A percentile compares a stretch with the other conserved stretches of the same genome.
Evolutionary conservation across 2,888 invertebrate species (phyloP).

Genomic region (Beris morrisii): DNA sequence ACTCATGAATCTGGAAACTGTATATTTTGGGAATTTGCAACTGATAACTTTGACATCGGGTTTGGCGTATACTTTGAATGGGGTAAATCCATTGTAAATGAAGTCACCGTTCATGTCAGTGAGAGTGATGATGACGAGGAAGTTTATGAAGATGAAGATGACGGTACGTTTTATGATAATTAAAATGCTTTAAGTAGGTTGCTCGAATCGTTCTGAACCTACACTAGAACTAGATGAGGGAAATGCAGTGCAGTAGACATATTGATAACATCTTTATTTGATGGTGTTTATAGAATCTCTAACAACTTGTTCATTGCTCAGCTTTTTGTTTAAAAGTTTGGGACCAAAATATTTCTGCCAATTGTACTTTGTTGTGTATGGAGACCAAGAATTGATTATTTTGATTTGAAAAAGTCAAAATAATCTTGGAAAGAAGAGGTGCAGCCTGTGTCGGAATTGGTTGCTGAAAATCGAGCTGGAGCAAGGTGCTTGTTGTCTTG

Average conservation of each 20-base stretch:
- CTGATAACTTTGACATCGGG: slow-evolving; percentile 95
- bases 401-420: too few species aligned
- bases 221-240: too few species aligned
- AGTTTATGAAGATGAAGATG: slow-evolving; percentile 59
- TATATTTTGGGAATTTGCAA: slow-evolving; percentile 99
- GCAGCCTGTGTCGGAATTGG: too few species aligned
- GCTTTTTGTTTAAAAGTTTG: not conserved
- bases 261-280: too few species aligned
- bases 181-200: not conserved
- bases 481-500: too few species aligned
- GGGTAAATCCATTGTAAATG: slow-evolving; percentile 82
- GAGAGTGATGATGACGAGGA: slow-evolving; percentile 85
- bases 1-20: slow-evolving; percentile 92
- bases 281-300: too few species aligned
- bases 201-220: not conserved
- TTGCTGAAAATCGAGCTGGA: too few species aligned
- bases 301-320: too few species aligned
- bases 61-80: slow-evolving; percentile 99
- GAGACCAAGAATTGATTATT: too few species aligned
- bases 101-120: slow-evolving; percentile 88
- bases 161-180: slow-evolving; percentile 37
- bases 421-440: too few species aligned
- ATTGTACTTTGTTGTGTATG: too few species aligned
- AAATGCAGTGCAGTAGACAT: too few species aligned
- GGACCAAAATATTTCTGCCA: not conserved